phyloP scores from a whole-genome alignment of 2,888 invertebrate genomes.

The Dasysyrphus tricinctus region DNA sequence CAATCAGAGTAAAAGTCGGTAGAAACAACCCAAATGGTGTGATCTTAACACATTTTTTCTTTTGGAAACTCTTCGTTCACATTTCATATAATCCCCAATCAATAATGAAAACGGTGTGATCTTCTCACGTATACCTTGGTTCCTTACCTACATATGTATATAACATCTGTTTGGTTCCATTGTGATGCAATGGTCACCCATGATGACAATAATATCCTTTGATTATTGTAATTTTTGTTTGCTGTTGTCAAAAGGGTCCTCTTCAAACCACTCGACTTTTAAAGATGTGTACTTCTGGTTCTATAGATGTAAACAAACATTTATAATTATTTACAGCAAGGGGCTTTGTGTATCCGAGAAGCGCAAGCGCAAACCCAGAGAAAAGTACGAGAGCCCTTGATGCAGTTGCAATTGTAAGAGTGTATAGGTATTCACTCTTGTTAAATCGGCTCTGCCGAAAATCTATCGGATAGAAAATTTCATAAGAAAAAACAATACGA shows the following conservation, averaged over 20 bases:
- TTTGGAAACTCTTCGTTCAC: constrained; percentile 26
- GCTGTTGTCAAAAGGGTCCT: constrained; percentile 26
- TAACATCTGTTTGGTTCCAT: constrained; percentile 63
- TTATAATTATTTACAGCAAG: constrained; percentile 55
- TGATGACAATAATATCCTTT: constrained; percentile 55
- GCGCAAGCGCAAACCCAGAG: not conserved
- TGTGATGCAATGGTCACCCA: constrained; percentile 44
- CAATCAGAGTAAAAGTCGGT: not conserved
- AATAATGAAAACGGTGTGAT: constrained; percentile 66
- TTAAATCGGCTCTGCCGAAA: not conserved
- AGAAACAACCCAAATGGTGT: not conserved
- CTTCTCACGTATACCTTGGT: constrained; percentile 29
- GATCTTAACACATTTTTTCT: not conserved
- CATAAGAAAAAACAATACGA: constrained; percentile 48
- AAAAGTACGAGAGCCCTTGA: not conserved
- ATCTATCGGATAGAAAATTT: constrained; percentile 51
- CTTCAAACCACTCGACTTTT: constrained; percentile 49
- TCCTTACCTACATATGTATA: not conserved
- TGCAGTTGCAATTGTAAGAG: not conserved
- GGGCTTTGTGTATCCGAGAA: constrained; percentile 2
- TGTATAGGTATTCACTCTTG: not conserved
- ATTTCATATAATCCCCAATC: constrained; percentile 57
- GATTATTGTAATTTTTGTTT: constrained; percentile 45
- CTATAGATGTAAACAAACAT: constrained; percentile 65
- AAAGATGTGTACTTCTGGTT: constrained; percentile 36